phyloP scores from a whole-genome alignment of 2,797 vertebrate species.

The Enteromius unitaeniatus region DNA sequence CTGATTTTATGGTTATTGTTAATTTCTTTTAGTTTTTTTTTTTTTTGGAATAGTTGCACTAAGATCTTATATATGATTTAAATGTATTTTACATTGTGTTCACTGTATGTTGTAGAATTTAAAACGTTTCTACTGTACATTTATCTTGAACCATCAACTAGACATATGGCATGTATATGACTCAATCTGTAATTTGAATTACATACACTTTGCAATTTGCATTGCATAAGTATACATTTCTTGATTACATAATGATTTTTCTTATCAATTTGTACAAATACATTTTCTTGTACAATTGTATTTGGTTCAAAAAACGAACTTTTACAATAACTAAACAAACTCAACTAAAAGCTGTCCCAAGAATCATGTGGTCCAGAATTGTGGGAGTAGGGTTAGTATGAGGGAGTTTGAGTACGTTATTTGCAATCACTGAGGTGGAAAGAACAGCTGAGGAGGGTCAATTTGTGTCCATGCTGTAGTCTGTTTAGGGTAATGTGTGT shows the following conservation, averaged over 20 bases:
- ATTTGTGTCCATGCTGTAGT: background rate
- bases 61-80: background rate
- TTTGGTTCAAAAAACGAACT: background rate
- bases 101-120: background rate
- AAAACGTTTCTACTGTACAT: background rate
- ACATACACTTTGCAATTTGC: too few species aligned
- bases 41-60: slow-evolving; percentile 9
- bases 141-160: background rate
- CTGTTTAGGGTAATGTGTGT: background rate
- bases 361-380: background rate
- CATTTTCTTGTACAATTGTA: background rate
- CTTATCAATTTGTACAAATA: background rate
- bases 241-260: slow-evolving; percentile 13
- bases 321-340: background rate
- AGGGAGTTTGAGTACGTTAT: slow-evolving; percentile 14
- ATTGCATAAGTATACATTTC: background rate
- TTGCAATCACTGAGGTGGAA: slow-evolving; percentile 18
- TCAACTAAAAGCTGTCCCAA: background rate
- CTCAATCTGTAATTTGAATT: background rate
- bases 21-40: background rate
- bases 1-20: background rate
- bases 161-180: background rate
- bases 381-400: slow-evolving; percentile 22
- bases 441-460: background rate
- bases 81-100: background rate